Evolutionary conservation across 1,140 invertebrate genomes (phyloP), one percentile per base, ranked within the genome.

Genomic region (Lutraria rhynchaena): DNA sequence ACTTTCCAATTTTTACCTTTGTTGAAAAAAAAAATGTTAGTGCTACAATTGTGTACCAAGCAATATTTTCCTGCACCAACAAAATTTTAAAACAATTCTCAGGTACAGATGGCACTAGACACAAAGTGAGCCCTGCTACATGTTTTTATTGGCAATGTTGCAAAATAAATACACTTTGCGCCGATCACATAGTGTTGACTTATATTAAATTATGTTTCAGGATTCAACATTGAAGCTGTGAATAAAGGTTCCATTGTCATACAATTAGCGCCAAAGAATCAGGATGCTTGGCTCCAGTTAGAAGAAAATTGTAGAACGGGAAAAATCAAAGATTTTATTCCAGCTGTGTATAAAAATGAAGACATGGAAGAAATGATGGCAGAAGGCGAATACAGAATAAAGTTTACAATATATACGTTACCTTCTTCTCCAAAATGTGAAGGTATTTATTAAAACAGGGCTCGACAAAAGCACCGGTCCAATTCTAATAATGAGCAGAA

Each of bases 241-340:
- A 80, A 80, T 31, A 80, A 80, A 24, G 76, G 76, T 19, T 80
- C 76, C 7, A 80, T 80, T 17, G 76, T 80, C 0, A 65, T 80
- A 3, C 76, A 80, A 41, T 33, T 80, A 24, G 37, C 46, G 22
- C 65, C 65, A 33, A 69, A 69, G 33, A 24, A 58, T 33, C 51
- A 63, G 24, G 76, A 80, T 22, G 67, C 76, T 2, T 70, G 61
- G 63, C 53, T 60, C 7, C 49, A 55, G 24, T 63, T 80, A 9
- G 41, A 60, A 51, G 76, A 80, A 37, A 80, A 80, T 31, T 80
- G 76, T 22, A 17, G 37, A 31, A 22, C 76, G 5, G 76, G 76
- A n/a, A 69, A 70, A 37, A 80, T 80, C 37, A 80, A 80, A 49
- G 76, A 80, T 22, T 69, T 80, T 33, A 80, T 80, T 0, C 76